phyloP scores from a whole-genome alignment of 30 jellyfish, hydroid and myxozoan genomes.

The Turritopsis dohrnii region DNA sequence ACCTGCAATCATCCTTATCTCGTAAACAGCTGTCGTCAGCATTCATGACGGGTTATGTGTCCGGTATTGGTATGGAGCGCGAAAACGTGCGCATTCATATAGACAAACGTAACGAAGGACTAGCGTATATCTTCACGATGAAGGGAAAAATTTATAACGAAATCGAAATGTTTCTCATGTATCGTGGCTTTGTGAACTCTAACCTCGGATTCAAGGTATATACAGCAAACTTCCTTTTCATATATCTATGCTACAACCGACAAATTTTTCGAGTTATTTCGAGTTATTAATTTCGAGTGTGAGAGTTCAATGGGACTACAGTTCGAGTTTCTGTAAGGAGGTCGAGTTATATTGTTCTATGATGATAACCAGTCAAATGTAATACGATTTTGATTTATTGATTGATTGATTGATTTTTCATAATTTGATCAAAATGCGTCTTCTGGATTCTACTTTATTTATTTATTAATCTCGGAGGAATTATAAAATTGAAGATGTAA shows the following conservation, averaged over 20 bases:
- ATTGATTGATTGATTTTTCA: too few relatives aligned
- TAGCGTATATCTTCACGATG: slow-evolving; percentile 16
- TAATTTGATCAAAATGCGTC: too few relatives aligned
- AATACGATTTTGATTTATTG: too few relatives aligned
- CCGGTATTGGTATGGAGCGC: slow-evolving; percentile 25
- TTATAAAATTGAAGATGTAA: not conserved
- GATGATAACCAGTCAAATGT: too few relatives aligned
- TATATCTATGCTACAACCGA: not conserved
- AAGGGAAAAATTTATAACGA: slow-evolving; percentile 27
- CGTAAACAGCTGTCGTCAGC: not conserved
- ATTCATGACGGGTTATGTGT: not conserved
- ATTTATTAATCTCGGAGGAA: too few relatives aligned
- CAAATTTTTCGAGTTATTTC: too few relatives aligned
- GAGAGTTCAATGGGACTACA: too few relatives aligned
- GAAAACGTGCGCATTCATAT: slow-evolving; percentile 1
- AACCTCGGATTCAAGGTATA: slow-evolving; percentile 23
- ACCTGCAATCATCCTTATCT: not conserved
- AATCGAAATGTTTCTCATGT: slow-evolving; percentile 15
- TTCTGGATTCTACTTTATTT: not conserved
- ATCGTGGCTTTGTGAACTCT: slow-evolving; percentile 22
- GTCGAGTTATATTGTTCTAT: too few relatives aligned
- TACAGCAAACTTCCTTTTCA: not conserved
- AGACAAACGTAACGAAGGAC: slow-evolving; percentile 2
- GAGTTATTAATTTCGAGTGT: too few relatives aligned
- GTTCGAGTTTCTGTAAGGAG: too few relatives aligned